Conservation (phyloP, 2,113 vertebrate species). For the Candoia aspera region DNA sequence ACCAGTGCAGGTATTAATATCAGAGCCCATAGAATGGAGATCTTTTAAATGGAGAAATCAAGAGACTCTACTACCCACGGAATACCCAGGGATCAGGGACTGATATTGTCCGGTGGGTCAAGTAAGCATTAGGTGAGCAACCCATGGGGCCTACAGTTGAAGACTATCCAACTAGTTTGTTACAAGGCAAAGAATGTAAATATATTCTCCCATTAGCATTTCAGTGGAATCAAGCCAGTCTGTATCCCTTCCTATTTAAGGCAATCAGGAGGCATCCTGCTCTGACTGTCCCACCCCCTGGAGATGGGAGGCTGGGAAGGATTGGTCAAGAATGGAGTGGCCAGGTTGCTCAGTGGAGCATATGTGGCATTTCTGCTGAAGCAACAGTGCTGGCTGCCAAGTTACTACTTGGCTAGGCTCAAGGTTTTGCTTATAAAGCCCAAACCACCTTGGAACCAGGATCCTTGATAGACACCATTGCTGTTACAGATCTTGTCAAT, state of each 20-base stretch:
- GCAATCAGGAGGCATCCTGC: background rate
- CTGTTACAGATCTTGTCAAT: background rate
- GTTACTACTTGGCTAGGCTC: background rate
- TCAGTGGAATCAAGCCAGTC: background rate
- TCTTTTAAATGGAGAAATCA: background rate
- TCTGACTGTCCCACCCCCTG: too few relatives aligned
- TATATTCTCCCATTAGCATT: background rate
- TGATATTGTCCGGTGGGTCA: background rate
- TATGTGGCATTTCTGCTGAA: too few relatives aligned
- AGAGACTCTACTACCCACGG: background rate
- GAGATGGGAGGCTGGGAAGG: background rate
- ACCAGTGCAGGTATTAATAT: background rate
- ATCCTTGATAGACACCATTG: background rate
- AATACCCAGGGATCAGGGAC: background rate
- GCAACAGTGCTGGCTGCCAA: background rate
- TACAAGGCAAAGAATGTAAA: background rate
- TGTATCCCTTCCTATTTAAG: background rate
- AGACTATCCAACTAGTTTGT: background rate
- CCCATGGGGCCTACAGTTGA: background rate
- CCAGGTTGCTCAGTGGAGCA: background rate
- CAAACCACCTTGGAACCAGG: background rate
- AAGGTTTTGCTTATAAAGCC: background rate
- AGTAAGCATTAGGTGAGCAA: background rate
- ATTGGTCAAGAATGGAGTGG: background rate
- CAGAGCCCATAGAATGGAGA: background rate